These are phyloP conservation scores for Operophtera brumata DNA, from an alignment of 2,888 invertebrate species.

Conservation along the genomic window DNA sequence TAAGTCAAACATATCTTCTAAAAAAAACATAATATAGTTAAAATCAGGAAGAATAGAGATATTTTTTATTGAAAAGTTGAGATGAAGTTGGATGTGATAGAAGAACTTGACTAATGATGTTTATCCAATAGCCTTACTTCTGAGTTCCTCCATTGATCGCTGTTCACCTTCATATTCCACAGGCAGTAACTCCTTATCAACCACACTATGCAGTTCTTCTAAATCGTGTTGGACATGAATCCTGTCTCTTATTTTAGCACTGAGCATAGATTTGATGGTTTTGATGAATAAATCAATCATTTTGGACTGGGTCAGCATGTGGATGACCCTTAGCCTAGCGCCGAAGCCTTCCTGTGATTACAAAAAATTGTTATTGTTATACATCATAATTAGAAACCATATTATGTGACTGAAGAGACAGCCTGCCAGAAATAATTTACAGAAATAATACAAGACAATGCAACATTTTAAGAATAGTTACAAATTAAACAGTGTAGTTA, in stretches of 20 bases:
- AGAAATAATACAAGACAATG: too few species aligned
- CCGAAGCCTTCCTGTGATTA: slow-evolving; percentile 49
- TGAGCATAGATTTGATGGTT: slow-evolving; percentile 44
- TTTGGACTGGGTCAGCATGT: slow-evolving; percentile 48
- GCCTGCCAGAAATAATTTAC: too few species aligned
- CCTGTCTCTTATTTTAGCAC: slow-evolving; percentile 43
- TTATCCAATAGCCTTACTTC: slow-evolving; percentile 35
- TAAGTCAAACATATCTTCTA: slow-evolving; percentile 30
- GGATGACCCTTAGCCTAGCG: slow-evolving; percentile 40
- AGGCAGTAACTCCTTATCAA: slow-evolving; percentile 45
- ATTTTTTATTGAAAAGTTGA: too few species aligned
- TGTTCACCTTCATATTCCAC: slow-evolving; percentile 46
- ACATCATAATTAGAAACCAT: too few species aligned
- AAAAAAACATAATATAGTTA: too few species aligned
- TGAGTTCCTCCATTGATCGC: slow-evolving; percentile 33
- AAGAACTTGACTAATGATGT: too few species aligned
- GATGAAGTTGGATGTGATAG: too few species aligned
- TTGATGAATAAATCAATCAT: slow-evolving; percentile 43
- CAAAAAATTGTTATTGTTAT: background rate
- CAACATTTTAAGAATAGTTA: too few species aligned
- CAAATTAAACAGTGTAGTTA: too few species aligned
- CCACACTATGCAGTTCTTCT: slow-evolving; percentile 36
- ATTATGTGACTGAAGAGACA: too few species aligned
- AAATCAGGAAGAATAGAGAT: too few species aligned
- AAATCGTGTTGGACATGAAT: slow-evolving; percentile 37